Conservation (phyloP, 2,797 vertebrate species). For the Falco berigora region DNA sequence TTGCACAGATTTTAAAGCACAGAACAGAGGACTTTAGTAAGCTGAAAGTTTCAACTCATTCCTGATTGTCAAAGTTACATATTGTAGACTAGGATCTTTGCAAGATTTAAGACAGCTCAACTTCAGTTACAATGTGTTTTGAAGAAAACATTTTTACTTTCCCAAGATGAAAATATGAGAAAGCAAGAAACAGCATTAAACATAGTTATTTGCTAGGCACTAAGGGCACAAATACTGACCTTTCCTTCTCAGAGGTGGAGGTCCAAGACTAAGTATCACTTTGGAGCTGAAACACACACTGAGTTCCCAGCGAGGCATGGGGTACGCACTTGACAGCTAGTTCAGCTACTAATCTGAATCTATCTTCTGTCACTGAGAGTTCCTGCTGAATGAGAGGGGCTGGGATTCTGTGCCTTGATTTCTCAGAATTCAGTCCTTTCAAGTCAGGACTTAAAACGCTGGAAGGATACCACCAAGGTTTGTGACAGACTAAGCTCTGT, state of each 20-base stretch:
- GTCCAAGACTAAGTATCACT: neutral
- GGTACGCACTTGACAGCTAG: neutral
- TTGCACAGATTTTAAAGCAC: neutral
- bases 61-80: neutral
- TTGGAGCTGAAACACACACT: neutral
- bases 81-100: neutral
- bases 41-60: neutral
- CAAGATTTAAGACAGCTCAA: neutral
- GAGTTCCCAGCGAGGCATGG: neutral
- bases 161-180: neutral
- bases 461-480: neutral
- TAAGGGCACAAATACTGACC: conserved; percentile 46
- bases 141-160: neutral
- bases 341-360: neutral
- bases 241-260: neutral
- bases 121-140: neutral
- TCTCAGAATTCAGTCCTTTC: conserved; percentile 19
- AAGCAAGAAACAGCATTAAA: neutral
- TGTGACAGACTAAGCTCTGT: neutral
- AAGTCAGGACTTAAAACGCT: conserved; percentile 6
- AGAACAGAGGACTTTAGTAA: neutral
- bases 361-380: neutral
- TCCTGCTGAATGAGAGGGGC: neutral
- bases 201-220: neutral
- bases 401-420: neutral